Base-by-base conservation (phyloP, 1,140 invertebrate species). In the Tetragnatha versicolor region DNA sequence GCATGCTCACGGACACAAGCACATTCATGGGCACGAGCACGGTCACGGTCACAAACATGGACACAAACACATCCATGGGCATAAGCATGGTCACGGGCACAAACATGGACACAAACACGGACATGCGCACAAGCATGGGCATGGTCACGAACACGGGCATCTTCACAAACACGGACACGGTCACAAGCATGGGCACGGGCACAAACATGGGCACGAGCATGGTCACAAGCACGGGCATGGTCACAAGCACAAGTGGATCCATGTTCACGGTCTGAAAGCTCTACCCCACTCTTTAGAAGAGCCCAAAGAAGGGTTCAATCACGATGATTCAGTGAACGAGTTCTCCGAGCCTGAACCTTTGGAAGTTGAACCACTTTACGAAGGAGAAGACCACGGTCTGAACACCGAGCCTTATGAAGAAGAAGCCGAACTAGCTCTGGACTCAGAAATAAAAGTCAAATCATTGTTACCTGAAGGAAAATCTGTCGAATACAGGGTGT, bases 171-270 rank as follows among this genome's bases (percentile, higher is more conserved):
- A 75, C 25, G 72, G 42, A 17, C 72, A 75, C 20, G 72, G 2
- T 9, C 72, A 75, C 5, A 49, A 63, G 37, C 72, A 75, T 42
- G 72, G 58, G 14, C 72, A 75, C 20, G 72, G 27, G 14, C 72
- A 75, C 9, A 42, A 75, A 37, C 72, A 75, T 31, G 72, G 58
- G 12, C 72, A 75, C n/a, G 58, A 17, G 35, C 72, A 75, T 51
- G 58, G 51, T 17, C 72, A 75, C 58, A 75, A 75, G 17, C 72
- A 75, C 35, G 72, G 72, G 0, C 72, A 75, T 6, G 14, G n/a
- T 29, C 72, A 75, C n/a, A 31, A n/a, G 25, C 58, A 75, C 22
- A 75, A 75, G 20, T 75, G 72, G 72, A 42, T 33, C 27, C 20
- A 45, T 27, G 66, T 10, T 33, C 61, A 45, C 17, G 47, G 51